Base-by-base conservation (phyloP, 2,113 vertebrate species). In the Anthoscopus minutus region DNA sequence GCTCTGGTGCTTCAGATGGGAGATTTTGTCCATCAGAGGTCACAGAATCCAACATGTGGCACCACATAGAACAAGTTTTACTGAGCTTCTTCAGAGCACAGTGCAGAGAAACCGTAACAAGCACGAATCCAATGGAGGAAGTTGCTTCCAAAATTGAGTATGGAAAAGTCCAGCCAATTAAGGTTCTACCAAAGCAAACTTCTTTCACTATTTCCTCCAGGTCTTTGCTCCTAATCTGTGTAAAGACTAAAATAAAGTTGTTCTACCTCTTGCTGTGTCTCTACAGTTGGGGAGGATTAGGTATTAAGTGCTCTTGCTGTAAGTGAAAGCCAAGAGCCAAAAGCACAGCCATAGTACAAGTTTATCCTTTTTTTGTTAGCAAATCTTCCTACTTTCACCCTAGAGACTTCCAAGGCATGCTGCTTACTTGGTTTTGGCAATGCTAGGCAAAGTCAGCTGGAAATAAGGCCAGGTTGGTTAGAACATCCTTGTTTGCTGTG, bases 231-330 rank as follows among this genome's bases (percentile, higher is more conserved):
- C 30, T 76, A 58, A 14, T 11, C 60, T 31, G 19, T 2, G 0
- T 30, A 30, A 72, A 93, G n/a, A n/a, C 42, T 50, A 62, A 77
- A 89, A 50, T n/a, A 25, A 77, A 81, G 6, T n/a, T 42, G 5
- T 64, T 74, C 28, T 48, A 15, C 17, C 13, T 67, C 42, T 54
- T 47, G 35, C 13, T 67, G 30, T n/a, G 19, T 20, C 33, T 60
- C 17, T 47, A 1, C 9, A 64, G 51, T 16, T 40, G 11, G 31
- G 20, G 33, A 87, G 28, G n/a, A 65, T 37, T 40, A 67, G 40
- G 37, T 60, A 30, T 15, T 35, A 31, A 15, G 24, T 40, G 20
- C 23, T 47, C 31, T 69, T 1, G 1, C 31, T 51, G 0, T 3
- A 38, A 35, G 15, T 22, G 6, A 66, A 57, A 19, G 20, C 8